These are phyloP conservation scores for Ligdia adustata DNA, from an alignment of 2,888 invertebrate species.

Conservation along the genomic window DNA sequence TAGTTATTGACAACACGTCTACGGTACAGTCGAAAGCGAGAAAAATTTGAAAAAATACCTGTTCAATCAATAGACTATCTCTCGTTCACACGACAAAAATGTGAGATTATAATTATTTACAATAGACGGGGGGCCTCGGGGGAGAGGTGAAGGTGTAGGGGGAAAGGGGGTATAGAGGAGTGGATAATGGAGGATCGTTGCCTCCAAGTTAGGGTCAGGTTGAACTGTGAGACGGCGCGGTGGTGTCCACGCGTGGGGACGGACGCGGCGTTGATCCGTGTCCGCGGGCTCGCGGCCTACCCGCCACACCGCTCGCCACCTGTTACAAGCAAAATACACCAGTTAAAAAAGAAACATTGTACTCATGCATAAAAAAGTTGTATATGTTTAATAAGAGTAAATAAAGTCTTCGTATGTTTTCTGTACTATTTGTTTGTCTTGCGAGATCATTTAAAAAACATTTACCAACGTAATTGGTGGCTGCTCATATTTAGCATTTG, in stretches of 20 bases:
- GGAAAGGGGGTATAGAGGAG: conserved; percentile 41
- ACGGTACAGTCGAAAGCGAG: conserved; percentile 84
- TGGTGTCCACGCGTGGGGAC: conserved; percentile 54
- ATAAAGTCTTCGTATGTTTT: conserved; percentile 17
- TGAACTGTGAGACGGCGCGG: conserved; percentile 60
- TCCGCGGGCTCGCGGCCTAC: conserved; percentile 44
- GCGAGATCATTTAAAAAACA: conserved; percentile 55
- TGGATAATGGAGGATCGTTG: too few relatives aligned
- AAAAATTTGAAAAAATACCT: conserved; percentile 83
- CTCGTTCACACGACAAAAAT: conserved; percentile 82
- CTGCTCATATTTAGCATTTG: conserved; percentile 55
- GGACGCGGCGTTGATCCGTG: conserved; percentile 52
- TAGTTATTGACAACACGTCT: conserved; percentile 82
- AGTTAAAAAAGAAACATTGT: neutral
- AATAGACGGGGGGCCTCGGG: conserved; percentile 66
- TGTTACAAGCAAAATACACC: conserved; percentile 31
- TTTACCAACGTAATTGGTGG: conserved; percentile 54
- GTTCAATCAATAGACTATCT: conserved; percentile 81
- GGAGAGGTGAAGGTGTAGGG: conserved; percentile 37
- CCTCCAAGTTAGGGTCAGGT: neutral
- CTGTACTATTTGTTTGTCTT: conserved; percentile 39
- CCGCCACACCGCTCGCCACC: conserved; percentile 83
- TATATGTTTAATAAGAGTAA: neutral
- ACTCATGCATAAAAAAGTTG: neutral
- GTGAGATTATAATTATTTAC: conserved; percentile 80